A percentile compares a stretch with the other conserved stretches of the same genome.
Evolutionary conservation across 2,113 vertebrate genomes (phyloP).

Genomic region (Paracyprichromis sp.): DNA sequence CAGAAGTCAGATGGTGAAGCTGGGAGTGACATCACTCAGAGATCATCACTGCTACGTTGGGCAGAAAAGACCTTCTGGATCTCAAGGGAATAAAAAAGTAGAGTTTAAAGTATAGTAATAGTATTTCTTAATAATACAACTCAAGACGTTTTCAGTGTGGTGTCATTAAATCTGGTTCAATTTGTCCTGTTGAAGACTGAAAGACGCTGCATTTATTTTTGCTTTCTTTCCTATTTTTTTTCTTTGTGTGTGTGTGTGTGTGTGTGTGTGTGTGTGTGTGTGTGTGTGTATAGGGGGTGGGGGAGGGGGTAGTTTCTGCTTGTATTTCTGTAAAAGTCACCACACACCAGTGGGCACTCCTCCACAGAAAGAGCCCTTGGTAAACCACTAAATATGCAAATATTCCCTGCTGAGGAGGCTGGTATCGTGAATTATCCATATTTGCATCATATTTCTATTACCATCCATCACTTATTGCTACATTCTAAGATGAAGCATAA

Average conservation of each 20-base stretch:
- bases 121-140: not conserved
- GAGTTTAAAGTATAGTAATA: not conserved
- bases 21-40: not conserved
- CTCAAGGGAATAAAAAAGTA: not conserved
- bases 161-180: not conserved
- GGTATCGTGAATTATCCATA: not conserved
- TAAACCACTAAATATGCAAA: not conserved
- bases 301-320: not conserved
- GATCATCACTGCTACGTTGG: not conserved
- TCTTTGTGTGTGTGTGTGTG: not conserved
- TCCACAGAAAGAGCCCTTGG: not conserved
- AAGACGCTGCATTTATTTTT: not conserved
- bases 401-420: not conserved
- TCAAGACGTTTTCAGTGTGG: not conserved
- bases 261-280: not conserved
- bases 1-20: not conserved
- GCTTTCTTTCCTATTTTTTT: not conserved
- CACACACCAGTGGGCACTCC: not conserved
- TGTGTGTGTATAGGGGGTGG: not conserved
- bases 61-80: not conserved
- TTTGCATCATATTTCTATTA: not conserved
- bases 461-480: not conserved
- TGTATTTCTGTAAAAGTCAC: not conserved
- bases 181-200: not conserved
- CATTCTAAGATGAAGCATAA: not conserved